A percentile compares a stretch with the other conserved stretches of the same genome.
phyloP scores from a whole-genome alignment of 1,140 invertebrate species.

The Calephelis virginiensis region DNA sequence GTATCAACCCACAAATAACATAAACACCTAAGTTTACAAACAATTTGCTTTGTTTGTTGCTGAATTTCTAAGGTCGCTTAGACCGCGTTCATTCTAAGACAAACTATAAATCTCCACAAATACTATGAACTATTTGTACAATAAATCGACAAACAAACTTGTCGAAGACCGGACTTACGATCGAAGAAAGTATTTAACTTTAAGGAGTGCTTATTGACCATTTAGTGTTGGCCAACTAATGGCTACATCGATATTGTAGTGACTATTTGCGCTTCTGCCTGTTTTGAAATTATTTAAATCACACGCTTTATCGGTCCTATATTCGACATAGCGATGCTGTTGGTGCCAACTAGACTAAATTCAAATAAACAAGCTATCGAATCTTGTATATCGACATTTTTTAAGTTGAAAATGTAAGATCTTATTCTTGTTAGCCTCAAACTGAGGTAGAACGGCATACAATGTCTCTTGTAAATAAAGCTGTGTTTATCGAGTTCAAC shows the following conservation, averaged over 20 bases:
- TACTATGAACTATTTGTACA: constrained; percentile 56
- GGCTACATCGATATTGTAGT: background rate
- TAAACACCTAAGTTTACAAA: constrained; percentile 21
- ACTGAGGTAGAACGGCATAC: no score
- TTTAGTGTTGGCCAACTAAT: constrained; percentile 25
- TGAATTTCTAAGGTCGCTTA: constrained; percentile 39
- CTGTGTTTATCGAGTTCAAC: no score
- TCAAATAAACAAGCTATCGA: no score
- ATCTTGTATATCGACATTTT: no score
- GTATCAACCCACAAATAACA: background rate
- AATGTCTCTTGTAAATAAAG: no score
- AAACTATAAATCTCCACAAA: constrained; percentile 67
- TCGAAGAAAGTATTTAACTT: constrained; percentile 68
- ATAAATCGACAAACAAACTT: constrained; percentile 69
- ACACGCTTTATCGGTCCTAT: no score
- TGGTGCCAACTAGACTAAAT: no score
- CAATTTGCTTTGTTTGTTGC: constrained; percentile 37
- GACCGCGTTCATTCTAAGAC: constrained; percentile 57
- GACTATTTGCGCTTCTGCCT: background rate
- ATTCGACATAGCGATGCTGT: no score
- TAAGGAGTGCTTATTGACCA: constrained; percentile 42
- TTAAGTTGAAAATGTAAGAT: no score
- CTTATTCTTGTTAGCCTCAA: no score
- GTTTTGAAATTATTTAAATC: no score
- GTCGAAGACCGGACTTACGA: constrained; percentile 70